phyloP scores from a whole-genome alignment of 1,140 invertebrate species.

The Drosophila parabipectinata region DNA sequence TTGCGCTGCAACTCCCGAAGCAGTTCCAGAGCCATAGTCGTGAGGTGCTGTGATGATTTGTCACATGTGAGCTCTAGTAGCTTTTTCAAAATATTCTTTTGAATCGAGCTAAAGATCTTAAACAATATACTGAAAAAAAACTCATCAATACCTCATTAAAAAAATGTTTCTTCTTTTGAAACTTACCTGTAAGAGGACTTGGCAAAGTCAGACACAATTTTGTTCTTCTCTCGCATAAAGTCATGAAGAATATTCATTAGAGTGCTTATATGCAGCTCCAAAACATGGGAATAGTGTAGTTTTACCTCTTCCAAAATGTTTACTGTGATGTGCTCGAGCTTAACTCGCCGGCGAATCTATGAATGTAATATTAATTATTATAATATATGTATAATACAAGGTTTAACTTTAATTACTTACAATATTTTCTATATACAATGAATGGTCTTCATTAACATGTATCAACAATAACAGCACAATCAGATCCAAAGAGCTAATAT shows the following conservation, averaged over 20 bases:
- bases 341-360: slow-evolving; percentile 78
- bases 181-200: slow-evolving; percentile 63
- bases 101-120: slow-evolving; percentile 67
- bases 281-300: slow-evolving; percentile 75
- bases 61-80: slow-evolving; percentile 77
- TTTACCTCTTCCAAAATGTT: slow-evolving; percentile 79
- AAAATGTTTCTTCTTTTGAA: background rate
- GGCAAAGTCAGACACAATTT: slow-evolving; percentile 67
- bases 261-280: slow-evolving; percentile 80
- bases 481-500: slow-evolving; percentile 83
- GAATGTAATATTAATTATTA: background rate
- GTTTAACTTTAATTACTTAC: slow-evolving; percentile 52
- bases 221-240: slow-evolving; percentile 77
- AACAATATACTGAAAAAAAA: slow-evolving; percentile 60
- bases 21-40: slow-evolving; percentile 66
- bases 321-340: slow-evolving; percentile 81
- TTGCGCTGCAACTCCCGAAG: slow-evolving; percentile 68
- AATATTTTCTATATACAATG: slow-evolving; percentile 81
- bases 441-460: slow-evolving; percentile 78
- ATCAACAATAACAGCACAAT: slow-evolving; percentile 84
- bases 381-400: background rate
- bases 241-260: slow-evolving; percentile 83
- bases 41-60: slow-evolving; percentile 66
- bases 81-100: slow-evolving; percentile 73
- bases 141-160: too few species aligned